Conservation (phyloP, 2,888 invertebrate genomes). For the Frankliniella intonsa region DNA sequence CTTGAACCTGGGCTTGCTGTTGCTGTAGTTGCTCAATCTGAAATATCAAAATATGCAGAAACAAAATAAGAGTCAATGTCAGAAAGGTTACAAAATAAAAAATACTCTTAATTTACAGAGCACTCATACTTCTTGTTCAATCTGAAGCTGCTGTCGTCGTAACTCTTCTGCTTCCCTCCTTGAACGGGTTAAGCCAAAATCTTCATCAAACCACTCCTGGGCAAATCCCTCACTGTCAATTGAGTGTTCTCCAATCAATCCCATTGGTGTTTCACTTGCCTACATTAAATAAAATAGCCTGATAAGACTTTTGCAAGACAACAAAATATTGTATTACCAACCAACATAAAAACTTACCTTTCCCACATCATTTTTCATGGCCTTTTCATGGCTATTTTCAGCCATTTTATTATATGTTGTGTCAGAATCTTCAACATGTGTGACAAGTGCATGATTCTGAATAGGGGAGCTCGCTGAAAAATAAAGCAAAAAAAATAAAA, state of each 20-base stretch:
- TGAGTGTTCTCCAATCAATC: not conserved
- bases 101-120: slow-evolving; percentile 10
- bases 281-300: not conserved
- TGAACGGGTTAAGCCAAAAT: slow-evolving; percentile 41
- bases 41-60: slow-evolving; percentile 37
- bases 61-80: slow-evolving; percentile 11
- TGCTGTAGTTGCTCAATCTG: slow-evolving; percentile 57
- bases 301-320: not conserved
- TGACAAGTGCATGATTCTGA: not conserved
- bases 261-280: not conserved
- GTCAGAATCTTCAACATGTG: not conserved
- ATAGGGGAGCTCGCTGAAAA: not conserved
- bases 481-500: not conserved
- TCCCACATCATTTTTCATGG: not conserved
- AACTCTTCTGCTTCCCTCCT: slow-evolving; percentile 57
- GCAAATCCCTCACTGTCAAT: slow-evolving; percentile 39
- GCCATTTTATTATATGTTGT: slow-evolving; percentile 15
- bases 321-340: not conserved
- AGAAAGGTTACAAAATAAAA: slow-evolving; percentile 9
- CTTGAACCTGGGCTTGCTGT: slow-evolving; percentile 48
- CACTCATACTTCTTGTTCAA: slow-evolving; percentile 39
- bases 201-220: slow-evolving; percentile 45
- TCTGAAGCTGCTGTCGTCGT: slow-evolving; percentile 57
- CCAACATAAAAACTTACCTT: not conserved
- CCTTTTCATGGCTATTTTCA: not conserved